Evolutionary conservation across 2,797 vertebrate genomes (phyloP), one percentile per base, ranked within the genome.

Genomic region (Poeciliopsis infans): DNA sequence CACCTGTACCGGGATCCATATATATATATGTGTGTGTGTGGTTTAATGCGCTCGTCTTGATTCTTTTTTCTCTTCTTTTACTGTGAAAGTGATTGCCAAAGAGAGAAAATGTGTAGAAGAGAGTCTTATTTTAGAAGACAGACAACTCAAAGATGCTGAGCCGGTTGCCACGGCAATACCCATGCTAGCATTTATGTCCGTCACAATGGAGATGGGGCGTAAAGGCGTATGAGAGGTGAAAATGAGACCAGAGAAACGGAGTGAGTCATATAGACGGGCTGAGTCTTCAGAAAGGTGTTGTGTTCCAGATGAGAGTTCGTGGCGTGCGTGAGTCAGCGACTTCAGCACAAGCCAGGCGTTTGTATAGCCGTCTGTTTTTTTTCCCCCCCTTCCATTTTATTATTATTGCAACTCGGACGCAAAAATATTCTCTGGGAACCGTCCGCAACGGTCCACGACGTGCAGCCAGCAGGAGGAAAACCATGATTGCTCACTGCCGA

Each of bases 151-250:
- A 78, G 28, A 79, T 75, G 53, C 71, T 77, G 76, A 51, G 46
- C 64, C 78, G 79, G 89, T 92, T 91, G 76, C 89, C 53, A 89
- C 91, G 88, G 83, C 61, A 75, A 90, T 88, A 3, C 66, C 64
- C 64, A 79, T 53, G 41, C 82, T 31, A 18, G 46, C 74, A 78
- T 75, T 79, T 85, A 75, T 84, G 75, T 79, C 78, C 16, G 45
- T 85, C 79, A 76, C 76, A 70, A 71, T 49, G 36, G 76, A 87
- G 78, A 78, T 20, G 71, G 74, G 53, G 79, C 78, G 66, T 85
- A 84, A 85, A 88, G 64, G 18, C 43, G 46, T 68, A 73, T 75
- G 77, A 25, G 55, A 76, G 81, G 75, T 76, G 75, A 70, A 77
- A 79, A 84, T 81, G 81, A 78, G 77, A 4, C 25, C 5, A 12